These are phyloP conservation scores for Drosophila ogumai DNA, from an alignment of 1,140 invertebrate species.

Conservation along the genomic window DNA sequence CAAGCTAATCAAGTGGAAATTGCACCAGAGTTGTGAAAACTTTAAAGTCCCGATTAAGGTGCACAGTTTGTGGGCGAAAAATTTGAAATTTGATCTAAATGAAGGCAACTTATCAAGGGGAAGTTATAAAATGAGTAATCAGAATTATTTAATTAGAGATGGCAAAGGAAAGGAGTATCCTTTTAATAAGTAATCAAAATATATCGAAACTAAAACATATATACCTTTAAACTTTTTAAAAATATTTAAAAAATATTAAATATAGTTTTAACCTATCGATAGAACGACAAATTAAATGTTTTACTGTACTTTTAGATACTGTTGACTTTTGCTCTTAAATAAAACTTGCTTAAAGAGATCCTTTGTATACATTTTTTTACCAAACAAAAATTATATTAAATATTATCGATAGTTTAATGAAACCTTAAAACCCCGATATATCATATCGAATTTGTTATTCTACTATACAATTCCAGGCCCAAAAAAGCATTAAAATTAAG, in stretches of 20 bases:
- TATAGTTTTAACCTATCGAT: too few relatives aligned
- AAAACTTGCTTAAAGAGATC: too few relatives aligned
- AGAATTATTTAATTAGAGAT: background rate
- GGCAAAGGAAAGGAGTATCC: background rate
- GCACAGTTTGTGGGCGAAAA: background rate
- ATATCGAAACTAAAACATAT: background rate
- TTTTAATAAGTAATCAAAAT: background rate
- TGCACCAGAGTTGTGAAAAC: background rate
- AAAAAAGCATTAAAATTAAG: constrained; percentile 1
- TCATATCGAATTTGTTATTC: background rate
- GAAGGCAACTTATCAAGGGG: background rate
- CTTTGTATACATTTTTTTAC: background rate
- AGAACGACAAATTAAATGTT: too few relatives aligned
- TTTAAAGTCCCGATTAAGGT: constrained; percentile 9
- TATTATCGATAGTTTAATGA: background rate
- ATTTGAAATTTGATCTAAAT: constrained; percentile 23
- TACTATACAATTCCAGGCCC: background rate
- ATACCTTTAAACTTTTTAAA: too few relatives aligned
- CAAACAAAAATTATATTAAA: background rate
- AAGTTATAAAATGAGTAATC: constrained; percentile 1
- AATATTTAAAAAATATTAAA: too few relatives aligned
- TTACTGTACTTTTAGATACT: too few relatives aligned
- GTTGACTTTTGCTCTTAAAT: too few relatives aligned
- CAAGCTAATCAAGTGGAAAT: constrained; percentile 18
- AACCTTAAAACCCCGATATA: background rate